Base-by-base conservation (phyloP, 64 coral and sea anemone species). In the Montipora cactus region DNA sequence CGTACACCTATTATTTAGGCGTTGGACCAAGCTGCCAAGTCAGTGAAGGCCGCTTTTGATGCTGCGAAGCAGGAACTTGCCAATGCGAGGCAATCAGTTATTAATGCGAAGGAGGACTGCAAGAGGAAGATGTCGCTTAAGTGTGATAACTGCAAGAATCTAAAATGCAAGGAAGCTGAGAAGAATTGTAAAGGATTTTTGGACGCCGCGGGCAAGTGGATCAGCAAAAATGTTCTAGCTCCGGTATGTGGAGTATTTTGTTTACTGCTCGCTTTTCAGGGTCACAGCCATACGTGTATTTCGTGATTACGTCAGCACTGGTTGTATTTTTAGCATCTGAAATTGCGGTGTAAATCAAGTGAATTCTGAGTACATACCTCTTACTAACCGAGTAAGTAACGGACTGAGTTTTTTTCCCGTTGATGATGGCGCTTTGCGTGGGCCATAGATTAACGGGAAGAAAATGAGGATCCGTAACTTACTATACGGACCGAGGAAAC, bases 131-230 rank as follows among this genome's bases (percentile, higher is more conserved):
- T 99, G 97, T 74, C 75, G 8, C 90, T 99, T 0, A 96, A 96
- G 16, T 99, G 97, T n/a, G 97, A 99, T 21, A 91, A 91, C 5
- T 99, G 97, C 52, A 91, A 85, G 18, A 80, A 81, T 25, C 72
- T 99, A 67, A 96, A 99, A 91, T 99, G 97, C 79, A 70, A 78
- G 28, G 77, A 96, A 62, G 97, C 97, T 7, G 87, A 96, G 89
- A 57, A 90, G 0, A 88, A 94, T 58, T 99, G 97, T 51, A 99
- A 99, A 89, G 89, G 89, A 2, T 95, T 95, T 46, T 53, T 99
- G 87, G 95, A 99, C 76, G 89, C 71, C 10, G 95, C 91, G 28
- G 97, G 95, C 3, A 96, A 96, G 44, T 99, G 97, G 97, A 92
- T 99, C 7, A 87, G 91, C 44, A 89, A 98, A 71, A 78, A 78